These are phyloP conservation scores for Calephelis perditalis DNA, from an alignment of 2,888 invertebrate species.

Conservation along the genomic window DNA sequence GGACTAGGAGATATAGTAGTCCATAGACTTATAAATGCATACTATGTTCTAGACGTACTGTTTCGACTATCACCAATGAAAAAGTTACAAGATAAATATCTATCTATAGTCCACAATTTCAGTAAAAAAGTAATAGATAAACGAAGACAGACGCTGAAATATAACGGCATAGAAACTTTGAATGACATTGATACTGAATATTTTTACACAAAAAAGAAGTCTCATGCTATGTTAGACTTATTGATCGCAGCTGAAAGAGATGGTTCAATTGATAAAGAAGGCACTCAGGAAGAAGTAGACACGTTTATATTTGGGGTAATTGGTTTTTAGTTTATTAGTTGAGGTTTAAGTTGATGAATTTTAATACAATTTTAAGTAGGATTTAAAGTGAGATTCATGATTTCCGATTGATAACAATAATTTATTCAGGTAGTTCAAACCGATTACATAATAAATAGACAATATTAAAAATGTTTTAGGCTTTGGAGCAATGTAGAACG, in stretches of 20 bases:
- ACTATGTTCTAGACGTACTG: slow-evolving; percentile 73
- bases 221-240: slow-evolving; percentile 72
- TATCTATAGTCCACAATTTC: slow-evolving; percentile 55
- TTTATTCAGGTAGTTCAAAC: too few species aligned
- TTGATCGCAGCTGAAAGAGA: slow-evolving; percentile 63
- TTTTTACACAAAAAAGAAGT: slow-evolving; percentile 58
- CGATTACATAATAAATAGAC: too few species aligned
- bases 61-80: slow-evolving; percentile 74
- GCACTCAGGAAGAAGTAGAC: slow-evolving; percentile 59
- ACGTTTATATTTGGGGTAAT: slow-evolving; percentile 63
- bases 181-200: slow-evolving; percentile 32
- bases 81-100: slow-evolving; percentile 53
- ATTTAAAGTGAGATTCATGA: too few species aligned
- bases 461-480: too few species aligned
- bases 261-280: slow-evolving; percentile 62
- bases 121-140: slow-evolving; percentile 35
- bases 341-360: not conserved
- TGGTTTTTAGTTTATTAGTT: slow-evolving; percentile 76
- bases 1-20: slow-evolving; percentile 54
- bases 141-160: slow-evolving; percentile 16
- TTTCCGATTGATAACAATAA: too few species aligned
- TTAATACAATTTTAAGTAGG: too few species aligned
- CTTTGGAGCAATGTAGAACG: too few species aligned
- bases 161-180: too few species aligned
- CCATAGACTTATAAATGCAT: slow-evolving; percentile 67